phyloP scores from a whole-genome alignment of 2,888 invertebrate species.

The Strigamia crassipes region DNA sequence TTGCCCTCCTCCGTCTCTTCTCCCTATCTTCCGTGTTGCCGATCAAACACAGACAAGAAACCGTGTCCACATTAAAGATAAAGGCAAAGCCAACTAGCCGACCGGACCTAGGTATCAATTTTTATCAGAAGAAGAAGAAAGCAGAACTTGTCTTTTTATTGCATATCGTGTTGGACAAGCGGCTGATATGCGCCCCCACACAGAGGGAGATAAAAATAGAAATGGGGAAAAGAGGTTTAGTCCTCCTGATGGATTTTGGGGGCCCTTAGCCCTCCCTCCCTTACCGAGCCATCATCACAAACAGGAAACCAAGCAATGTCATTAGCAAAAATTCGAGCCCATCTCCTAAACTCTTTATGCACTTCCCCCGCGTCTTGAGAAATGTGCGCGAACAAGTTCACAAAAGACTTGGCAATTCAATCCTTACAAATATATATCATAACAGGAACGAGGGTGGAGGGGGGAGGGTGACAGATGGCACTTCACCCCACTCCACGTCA shows the following conservation, averaged over 20 bases:
- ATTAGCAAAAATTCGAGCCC: conserved; percentile 31
- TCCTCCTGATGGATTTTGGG: conserved; percentile 14
- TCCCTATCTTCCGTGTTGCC: background rate
- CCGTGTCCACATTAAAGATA: conserved; percentile 41
- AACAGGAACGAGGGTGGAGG: conserved; percentile 36
- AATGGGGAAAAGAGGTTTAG: background rate
- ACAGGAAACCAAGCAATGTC: conserved; percentile 38
- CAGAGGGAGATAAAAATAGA: conserved; percentile 39
- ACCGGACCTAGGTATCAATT: conserved; percentile 13
- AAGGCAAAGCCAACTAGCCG: background rate
- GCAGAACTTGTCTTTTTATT: background rate
- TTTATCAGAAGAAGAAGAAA: background rate
- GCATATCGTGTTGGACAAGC: conserved; percentile 37
- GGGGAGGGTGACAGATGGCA: conserved; percentile 38
- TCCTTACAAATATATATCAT: conserved; percentile 42
- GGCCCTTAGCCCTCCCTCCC: too few species aligned
- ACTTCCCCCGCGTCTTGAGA: background rate
- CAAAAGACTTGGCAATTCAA: conserved; percentile 38
- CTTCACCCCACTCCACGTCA: conserved; percentile 40
- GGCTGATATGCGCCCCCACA: background rate
- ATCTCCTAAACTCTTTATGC: conserved; percentile 13
- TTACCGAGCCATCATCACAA: background rate
- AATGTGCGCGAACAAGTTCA: conserved; percentile 7
- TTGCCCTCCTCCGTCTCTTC: background rate
- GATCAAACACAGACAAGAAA: conserved; percentile 1